phyloP scores from a whole-genome alignment of 2,888 invertebrate species.

The Callosobruchus maculatus region DNA sequence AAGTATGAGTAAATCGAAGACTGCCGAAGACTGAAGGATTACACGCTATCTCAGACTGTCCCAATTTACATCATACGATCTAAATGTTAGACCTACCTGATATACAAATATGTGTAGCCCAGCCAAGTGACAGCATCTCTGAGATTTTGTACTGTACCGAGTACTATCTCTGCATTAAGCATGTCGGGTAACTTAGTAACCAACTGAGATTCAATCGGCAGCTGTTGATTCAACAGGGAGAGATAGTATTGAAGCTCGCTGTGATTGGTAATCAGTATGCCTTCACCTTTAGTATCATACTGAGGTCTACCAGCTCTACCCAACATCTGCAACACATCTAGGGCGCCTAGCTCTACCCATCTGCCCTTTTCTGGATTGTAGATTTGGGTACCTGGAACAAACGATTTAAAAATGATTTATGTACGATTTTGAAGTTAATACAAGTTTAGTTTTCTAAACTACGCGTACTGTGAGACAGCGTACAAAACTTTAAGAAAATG shows the following conservation, averaged over 20 bases:
- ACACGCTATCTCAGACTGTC: too few relatives aligned
- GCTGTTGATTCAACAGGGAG: constrained; percentile 94
- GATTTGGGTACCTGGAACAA: constrained; percentile 73
- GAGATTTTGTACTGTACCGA: constrained; percentile 87
- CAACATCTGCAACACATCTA: constrained; percentile 98
- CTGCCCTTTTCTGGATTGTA: constrained; percentile 98
- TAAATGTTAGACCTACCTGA: constrained; percentile 51
- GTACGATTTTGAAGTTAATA: too few relatives aligned
- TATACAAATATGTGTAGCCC: constrained; percentile 95
- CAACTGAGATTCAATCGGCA: constrained; percentile 97
- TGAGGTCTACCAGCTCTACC: constrained; percentile 97
- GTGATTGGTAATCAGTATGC: constrained; percentile 97
- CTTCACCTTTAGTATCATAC: constrained; percentile 95
- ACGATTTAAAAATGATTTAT: too few relatives aligned
- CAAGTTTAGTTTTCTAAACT: too few relatives aligned
- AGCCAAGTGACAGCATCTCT: constrained; percentile 90
- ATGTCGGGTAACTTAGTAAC: constrained; percentile 91
- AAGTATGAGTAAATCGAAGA: too few relatives aligned
- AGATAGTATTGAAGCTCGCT: constrained; percentile 97
- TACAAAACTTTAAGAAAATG: too few relatives aligned
- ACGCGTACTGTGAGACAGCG: too few relatives aligned
- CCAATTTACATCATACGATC: too few relatives aligned
- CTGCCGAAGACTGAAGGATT: too few relatives aligned
- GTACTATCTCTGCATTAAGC: constrained; percentile 95
- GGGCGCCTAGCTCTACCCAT: constrained; percentile 95